Evolutionary conservation across 2,888 invertebrate species (phyloP).

Genomic region (Tachystola acroxantha): DNA sequence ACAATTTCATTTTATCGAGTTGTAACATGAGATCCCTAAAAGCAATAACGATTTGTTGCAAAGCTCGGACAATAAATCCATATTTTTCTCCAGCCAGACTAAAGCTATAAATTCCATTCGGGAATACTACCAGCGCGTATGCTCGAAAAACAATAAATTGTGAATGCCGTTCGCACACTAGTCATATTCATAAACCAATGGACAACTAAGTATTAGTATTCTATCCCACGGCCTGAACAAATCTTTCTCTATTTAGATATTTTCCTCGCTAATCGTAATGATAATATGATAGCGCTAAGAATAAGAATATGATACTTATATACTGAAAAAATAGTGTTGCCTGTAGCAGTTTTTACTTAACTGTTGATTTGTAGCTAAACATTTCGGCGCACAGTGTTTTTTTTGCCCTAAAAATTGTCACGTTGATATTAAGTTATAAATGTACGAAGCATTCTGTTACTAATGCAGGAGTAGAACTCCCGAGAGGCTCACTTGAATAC

Average conservation of each 20-base stretch:
- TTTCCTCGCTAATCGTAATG: background rate
- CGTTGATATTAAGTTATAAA: too few relatives aligned
- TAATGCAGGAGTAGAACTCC: too few relatives aligned
- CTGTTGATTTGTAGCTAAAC: background rate
- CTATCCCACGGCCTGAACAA: background rate
- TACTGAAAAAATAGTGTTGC: too few relatives aligned
- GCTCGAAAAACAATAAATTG: slow-evolving; percentile 64
- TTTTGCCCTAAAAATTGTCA: too few relatives aligned
- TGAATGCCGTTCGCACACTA: slow-evolving; percentile 43
- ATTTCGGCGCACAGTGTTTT: too few relatives aligned
- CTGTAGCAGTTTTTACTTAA: too few relatives aligned
- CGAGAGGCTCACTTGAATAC: too few relatives aligned
- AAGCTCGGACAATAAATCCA: slow-evolving; percentile 50
- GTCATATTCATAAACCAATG: slow-evolving; percentile 37
- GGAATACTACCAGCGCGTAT: slow-evolving; percentile 48
- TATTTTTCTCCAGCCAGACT: slow-evolving; percentile 58
- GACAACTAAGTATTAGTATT: slow-evolving; percentile 25
- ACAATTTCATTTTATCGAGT: slow-evolving; percentile 4
- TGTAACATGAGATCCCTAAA: slow-evolving; percentile 22
- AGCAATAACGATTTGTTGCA: slow-evolving; percentile 52
- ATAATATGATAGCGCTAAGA: background rate
- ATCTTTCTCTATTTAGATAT: background rate
- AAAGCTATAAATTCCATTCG: slow-evolving; percentile 55
- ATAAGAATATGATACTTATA: background rate
- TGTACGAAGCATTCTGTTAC: too few relatives aligned